These are phyloP conservation scores for Anthonomus grandis DNA, from an alignment of 1,140 invertebrate genomes.

Conservation along the genomic window DNA sequence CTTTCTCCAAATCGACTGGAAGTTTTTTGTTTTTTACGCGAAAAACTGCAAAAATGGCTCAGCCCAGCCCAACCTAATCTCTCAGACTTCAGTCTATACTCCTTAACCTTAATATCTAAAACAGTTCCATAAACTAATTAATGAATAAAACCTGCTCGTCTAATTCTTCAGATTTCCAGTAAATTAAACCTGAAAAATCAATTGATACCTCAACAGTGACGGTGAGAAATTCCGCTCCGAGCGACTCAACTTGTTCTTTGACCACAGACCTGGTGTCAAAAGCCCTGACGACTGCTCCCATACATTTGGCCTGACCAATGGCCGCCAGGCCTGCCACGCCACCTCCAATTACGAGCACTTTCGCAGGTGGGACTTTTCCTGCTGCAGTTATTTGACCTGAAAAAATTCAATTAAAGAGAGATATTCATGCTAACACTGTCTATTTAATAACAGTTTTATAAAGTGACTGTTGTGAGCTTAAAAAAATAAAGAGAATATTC, in stretches of 20 bases:
- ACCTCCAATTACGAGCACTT: slow-evolving; percentile 83
- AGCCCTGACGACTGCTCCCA: slow-evolving; percentile 84
- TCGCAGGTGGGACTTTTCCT: slow-evolving; percentile 80
- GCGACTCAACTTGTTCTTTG: slow-evolving; percentile 84
- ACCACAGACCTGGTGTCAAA: slow-evolving; percentile 86
- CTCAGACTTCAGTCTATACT: no score
- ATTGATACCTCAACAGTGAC: slow-evolving; percentile 63
- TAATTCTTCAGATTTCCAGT: no score
- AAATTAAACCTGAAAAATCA: no score
- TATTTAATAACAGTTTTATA: no score
- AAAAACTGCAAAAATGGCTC: no score
- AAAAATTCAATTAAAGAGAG: slow-evolving; percentile 5
- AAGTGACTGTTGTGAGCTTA: no score
- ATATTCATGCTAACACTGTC: background rate
- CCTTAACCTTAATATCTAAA: background rate
- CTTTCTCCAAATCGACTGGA: background rate
- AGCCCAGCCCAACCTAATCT: no score
- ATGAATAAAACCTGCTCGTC: no score
- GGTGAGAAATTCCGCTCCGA: slow-evolving; percentile 84
- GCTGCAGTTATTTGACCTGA: slow-evolving; percentile 82
- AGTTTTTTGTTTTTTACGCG: background rate
- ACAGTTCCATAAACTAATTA: no score
- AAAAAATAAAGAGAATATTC: no score
- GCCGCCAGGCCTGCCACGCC: slow-evolving; percentile 86
- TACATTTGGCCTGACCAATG: slow-evolving; percentile 80